Base-by-base conservation (phyloP, 2,888 invertebrate species). In the Noctua janthina region DNA sequence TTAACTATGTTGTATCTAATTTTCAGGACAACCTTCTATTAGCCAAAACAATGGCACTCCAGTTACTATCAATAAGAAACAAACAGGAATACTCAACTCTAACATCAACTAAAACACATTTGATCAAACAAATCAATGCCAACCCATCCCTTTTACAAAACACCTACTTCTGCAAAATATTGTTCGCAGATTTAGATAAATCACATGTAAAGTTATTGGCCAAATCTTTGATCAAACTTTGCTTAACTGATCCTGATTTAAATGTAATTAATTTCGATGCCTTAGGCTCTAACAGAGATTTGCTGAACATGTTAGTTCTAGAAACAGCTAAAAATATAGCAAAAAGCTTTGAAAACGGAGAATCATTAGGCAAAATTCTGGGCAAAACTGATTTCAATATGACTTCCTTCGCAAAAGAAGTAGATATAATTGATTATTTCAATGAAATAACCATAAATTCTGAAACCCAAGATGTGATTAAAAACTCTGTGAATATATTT, bases 11-110 rank as follows among this genome's bases (percentile, higher is more conserved):
- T 35, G 2, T 68, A 23, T 13, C 49, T 73, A 23, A 35, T 1
- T 94, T 96, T 82, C 95, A 97, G 97, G 91, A 95, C 77, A 92
- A 95, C 20, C 86, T 97, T 2, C 92, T 96, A 0, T 89, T 95
- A 10, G 88, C 94, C 15, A 96, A 96, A 92, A 89, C 93, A 6
- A 94, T 95, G 90, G 92, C 94, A 3, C 87, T 93, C 0, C 90
- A 96, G 75, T 74, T 95, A 20, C 70, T 93, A 17, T 83, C 91
- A 74, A 81, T 88, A 35, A 90, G 83, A 49, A 89, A 92, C 67
- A 79, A 87, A 7, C 81, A 89, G 64, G 82, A 89, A 62, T 76
- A 87, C 54, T 54, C 62, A 76, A 82, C 85, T 7, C 78, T 92
- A 62, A 78, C 84, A 23, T 82, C 90, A 81, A 93, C 92, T 3